A percentile compares a stretch with the other conserved stretches of the same genome.
Conservation (phyloP, 2,113 vertebrate species). For the Oryzias javanicus region DNA sequence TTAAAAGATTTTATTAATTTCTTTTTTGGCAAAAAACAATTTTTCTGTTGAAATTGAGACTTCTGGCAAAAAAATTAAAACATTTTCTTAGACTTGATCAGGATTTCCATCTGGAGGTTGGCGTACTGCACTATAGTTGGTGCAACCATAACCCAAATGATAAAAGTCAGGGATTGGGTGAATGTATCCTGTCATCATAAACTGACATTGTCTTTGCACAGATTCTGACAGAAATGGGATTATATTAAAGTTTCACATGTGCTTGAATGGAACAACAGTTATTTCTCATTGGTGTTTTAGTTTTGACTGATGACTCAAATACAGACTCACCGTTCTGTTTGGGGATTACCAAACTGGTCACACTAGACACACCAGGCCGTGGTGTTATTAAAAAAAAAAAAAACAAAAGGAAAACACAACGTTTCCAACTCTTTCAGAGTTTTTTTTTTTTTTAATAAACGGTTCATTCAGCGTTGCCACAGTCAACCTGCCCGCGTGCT, state of each 20-base stretch:
- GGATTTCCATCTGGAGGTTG: too few species aligned
- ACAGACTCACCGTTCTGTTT: not conserved
- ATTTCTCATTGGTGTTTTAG: not conserved
- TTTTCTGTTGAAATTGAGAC: too few species aligned
- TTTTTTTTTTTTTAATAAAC: conserved; percentile 52
- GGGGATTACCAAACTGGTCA: conserved; percentile 44
- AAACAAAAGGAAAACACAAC: conserved; percentile 4
- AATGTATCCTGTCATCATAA: too few species aligned
- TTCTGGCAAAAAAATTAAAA: too few species aligned
- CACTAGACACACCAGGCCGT: conserved; percentile 4
- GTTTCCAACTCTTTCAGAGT: conserved; percentile 67
- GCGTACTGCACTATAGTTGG: too few species aligned
- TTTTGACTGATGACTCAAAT: not conserved
- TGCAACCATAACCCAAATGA: too few species aligned
- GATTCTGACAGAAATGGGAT: too few species aligned
- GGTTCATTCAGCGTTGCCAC: conserved; percentile 57
- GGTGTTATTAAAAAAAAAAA: conserved; percentile 3
- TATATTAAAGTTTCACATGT: not conserved
- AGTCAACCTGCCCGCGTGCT: conserved; percentile 48
- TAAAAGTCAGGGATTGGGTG: too few species aligned
- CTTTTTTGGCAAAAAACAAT: too few species aligned
- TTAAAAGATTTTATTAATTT: too few species aligned
- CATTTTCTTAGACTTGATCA: too few species aligned
- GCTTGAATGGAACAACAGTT: not conserved
- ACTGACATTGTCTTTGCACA: too few species aligned